Evolutionary conservation across 1,140 invertebrate genomes (phyloP).

Genomic region (Drosophila biarmipes): DNA sequence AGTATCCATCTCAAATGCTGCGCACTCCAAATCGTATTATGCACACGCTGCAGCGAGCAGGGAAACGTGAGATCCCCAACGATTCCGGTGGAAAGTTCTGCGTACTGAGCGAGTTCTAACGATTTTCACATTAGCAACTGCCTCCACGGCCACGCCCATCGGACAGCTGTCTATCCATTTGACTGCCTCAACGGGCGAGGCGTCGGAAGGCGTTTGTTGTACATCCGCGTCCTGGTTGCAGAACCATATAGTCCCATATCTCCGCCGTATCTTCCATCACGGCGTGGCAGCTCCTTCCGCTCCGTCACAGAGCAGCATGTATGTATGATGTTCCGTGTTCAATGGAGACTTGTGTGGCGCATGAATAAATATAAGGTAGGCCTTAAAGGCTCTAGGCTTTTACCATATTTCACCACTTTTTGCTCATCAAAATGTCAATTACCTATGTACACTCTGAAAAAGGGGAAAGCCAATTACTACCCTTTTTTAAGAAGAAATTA

Average conservation of each 20-base stretch:
- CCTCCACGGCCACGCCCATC: conserved; percentile 2
- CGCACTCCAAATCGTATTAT: conserved; percentile 72
- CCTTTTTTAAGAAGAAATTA: not conserved
- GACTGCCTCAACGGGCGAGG: conserved; percentile 50
- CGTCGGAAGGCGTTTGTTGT: conserved; percentile 65
- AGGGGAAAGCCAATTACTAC: too few species aligned
- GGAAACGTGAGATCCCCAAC: conserved; percentile 37
- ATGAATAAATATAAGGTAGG: conserved; percentile 8
- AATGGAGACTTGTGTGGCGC: conserved; percentile 19
- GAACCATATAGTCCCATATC: conserved; percentile 21
- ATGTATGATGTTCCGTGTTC: not conserved
- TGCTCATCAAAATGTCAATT: conserved; percentile 18
- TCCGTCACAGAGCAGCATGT: conserved; percentile 18
- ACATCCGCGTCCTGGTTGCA: conserved; percentile 41
- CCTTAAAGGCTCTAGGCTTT: conserved; percentile 3
- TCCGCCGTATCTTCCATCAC: conserved; percentile 25
- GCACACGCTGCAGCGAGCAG: conserved; percentile 59
- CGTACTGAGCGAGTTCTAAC: conserved; percentile 64
- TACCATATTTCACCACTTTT: conserved; percentile 25
- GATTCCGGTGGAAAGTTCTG: conserved; percentile 52
- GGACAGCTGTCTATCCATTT: conserved; percentile 68
- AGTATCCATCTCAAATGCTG: conserved; percentile 37
- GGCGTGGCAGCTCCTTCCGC: conserved; percentile 62
- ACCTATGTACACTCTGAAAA: not conserved
- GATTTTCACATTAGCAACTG: conserved; percentile 75